Percentiles rank a stretch among this genome's conserved stretches.
Evolutionary conservation across 2,113 vertebrate species (phyloP).

Genomic region (Pomatorhinus ruficollis): DNA sequence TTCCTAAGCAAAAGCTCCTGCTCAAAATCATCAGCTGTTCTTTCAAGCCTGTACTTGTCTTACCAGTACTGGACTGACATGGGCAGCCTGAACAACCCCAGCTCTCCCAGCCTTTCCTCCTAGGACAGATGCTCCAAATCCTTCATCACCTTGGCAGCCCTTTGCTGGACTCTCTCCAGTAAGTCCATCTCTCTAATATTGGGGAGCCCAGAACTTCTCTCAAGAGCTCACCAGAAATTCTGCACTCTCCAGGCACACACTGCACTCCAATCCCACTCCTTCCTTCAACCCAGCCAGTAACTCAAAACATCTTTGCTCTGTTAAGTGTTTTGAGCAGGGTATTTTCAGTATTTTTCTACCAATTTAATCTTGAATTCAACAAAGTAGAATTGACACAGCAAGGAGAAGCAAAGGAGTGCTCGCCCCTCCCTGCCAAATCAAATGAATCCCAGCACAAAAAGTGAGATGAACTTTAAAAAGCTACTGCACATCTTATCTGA

Average conservation of each 20-base stretch:
- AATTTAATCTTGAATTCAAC: neutral
- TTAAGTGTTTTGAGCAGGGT: neutral
- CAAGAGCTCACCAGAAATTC: neutral
- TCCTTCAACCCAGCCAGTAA: neutral
- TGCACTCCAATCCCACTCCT: neutral
- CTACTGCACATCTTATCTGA: neutral
- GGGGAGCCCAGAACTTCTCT: neutral
- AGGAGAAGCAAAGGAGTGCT: conserved; percentile 46
- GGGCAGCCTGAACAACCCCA: neutral
- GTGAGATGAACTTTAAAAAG: neutral
- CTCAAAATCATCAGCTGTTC: neutral
- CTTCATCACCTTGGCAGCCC: neutral
- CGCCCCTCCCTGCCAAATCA: neutral
- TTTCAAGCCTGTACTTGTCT: neutral
- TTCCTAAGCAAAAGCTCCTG: neutral
- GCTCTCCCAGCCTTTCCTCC: neutral
- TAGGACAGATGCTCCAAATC: neutral
- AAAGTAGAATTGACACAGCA: neutral
- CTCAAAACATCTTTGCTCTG: neutral
- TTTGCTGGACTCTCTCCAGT: neutral
- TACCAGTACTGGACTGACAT: neutral
- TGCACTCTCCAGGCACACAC: neutral
- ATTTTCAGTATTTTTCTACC: neutral
- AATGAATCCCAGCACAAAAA: neutral
- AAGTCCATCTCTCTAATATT: rapidly evolving